phyloP scores from a whole-genome alignment of 2,797 vertebrate species.

The Sparidentex hasta region DNA sequence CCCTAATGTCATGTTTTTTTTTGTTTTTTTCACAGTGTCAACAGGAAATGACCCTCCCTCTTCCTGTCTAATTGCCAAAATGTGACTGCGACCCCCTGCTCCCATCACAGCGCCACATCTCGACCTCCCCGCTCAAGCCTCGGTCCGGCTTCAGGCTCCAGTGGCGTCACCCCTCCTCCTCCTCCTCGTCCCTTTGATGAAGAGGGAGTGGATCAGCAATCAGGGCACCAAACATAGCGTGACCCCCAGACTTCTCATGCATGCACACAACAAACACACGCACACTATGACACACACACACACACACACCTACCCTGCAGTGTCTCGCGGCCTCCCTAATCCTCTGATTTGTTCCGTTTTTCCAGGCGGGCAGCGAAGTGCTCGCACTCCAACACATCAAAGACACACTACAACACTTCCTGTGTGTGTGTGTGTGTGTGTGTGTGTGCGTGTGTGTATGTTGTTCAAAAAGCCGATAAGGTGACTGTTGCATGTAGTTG shows the following conservation, averaged over 20 bases:
- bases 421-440: conserved; percentile 4
- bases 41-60: conserved; percentile 37
- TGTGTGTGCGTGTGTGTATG: conserved; percentile 16
- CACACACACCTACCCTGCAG: conserved; percentile 33
- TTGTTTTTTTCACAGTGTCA: not conserved
- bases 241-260: conserved; percentile 30
- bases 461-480: conserved; percentile 32
- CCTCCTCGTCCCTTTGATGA: conserved; percentile 58
- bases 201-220: conserved; percentile 62
- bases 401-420: conserved; percentile 47
- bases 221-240: conserved; percentile 44
- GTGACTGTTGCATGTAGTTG: conserved; percentile 29
- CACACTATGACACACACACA: conserved; percentile 10
- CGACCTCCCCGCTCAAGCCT: not conserved
- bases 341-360: conserved; percentile 68
- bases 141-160: not conserved
- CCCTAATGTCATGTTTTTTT: not conserved
- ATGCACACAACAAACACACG: conserved; percentile 5
- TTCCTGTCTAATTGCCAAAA: not conserved
- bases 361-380: conserved; percentile 57
- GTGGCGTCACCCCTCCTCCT: conserved; percentile 10
- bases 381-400: conserved; percentile 59
- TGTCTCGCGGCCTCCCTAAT: conserved; percentile 62
- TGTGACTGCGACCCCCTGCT: not conserved
- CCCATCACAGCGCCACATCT: conserved; percentile 1